Evolutionary conservation across 2,797 vertebrate species (phyloP), one percentile per base, ranked within the genome.

Genomic region (Sebastiscus albofasciatus): DNA sequence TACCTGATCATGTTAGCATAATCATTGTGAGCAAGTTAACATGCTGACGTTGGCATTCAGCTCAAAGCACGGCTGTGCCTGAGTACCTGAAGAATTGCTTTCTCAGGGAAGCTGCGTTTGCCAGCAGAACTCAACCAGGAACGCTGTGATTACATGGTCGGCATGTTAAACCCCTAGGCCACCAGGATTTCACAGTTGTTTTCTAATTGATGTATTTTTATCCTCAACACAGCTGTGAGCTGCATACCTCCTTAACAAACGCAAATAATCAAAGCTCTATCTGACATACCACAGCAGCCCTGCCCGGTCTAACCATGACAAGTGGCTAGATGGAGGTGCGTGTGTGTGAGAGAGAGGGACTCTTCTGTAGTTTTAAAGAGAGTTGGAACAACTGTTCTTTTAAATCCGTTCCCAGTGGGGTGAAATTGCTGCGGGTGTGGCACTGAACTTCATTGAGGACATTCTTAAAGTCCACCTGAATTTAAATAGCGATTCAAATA

Each of bases 301-400:
- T 46, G 71, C 80, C 83, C 75, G 49, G 71, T 55, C 71, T 18
- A 46, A 56, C 16, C 60, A 67, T 61, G 74, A 70, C 80, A 80
- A 75, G 73, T 62, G 69, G 55, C 69, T 29, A 18, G 66, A 67
- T 24, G 12, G n/a, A 20, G 24, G 16, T n/a, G 52, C 36, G 65
- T 46, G 49, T 46, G 59, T 4, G 49, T 18, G 67, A 20, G n/a
- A n/a, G 58, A 11, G 33, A 4, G 26, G 2, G 14, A 59, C 6
- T 59, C 11, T 26, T 27, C 55, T 22, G 4, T n/a, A n/a, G n/a
- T 33, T 58, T 72, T 52, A 27, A 54, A 14, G 49, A 46, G 42
- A 46, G 42, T 42, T 65, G 24, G 61, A 84, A 67, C 88, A 90
- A 69, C 88, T 88, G 85, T 39, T 76, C 20, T 18, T 46, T 24